Percentiles rank a stretch among this genome's conserved stretches.
phyloP scores from a whole-genome alignment of 64 coral and sea anemone species.

The Actinia tenebrosa region DNA sequence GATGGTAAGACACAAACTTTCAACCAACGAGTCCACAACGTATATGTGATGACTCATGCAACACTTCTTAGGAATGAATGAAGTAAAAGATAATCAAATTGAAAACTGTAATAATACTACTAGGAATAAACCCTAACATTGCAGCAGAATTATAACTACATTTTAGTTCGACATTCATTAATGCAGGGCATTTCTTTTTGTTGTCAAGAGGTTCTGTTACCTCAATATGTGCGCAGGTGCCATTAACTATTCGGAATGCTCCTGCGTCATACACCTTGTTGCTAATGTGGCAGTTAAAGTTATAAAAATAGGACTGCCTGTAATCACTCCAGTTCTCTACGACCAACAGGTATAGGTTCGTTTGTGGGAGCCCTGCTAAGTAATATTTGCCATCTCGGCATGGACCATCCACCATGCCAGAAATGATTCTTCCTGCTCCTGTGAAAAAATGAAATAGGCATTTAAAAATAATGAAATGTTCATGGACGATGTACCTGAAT shows the following conservation, averaged over 20 bases:
- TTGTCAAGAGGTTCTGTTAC: slow-evolving; percentile 58
- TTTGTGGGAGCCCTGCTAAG: slow-evolving; percentile 66
- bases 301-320: slow-evolving; percentile 88
- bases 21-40: neutral
- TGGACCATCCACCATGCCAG: slow-evolving; percentile 64
- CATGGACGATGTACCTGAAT: no score
- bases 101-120: neutral
- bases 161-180: slow-evolving; percentile 76
- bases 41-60: neutral
- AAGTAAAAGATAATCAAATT: neutral
- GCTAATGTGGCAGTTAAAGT: slow-evolving; percentile 96
- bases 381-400: slow-evolving; percentile 86
- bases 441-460: neutral
- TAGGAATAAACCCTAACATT: neutral
- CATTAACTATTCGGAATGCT: slow-evolving; percentile 95
- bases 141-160: slow-evolving; percentile 74
- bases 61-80: neutral
- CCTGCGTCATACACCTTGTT: slow-evolving; percentile 91
- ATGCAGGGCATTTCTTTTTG: slow-evolving; percentile 78
- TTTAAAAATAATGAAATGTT: neutral
- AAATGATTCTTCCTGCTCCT: slow-evolving; percentile 60
- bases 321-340: slow-evolving; percentile 91
- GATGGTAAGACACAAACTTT: no score
- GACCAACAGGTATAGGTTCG: slow-evolving; percentile 87
- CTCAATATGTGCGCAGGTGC: slow-evolving; percentile 94